These are phyloP conservation scores for Phenganax subtilis DNA, from an alignment of 92 coral and sea anemone genomes.

Conservation along the genomic window DNA sequence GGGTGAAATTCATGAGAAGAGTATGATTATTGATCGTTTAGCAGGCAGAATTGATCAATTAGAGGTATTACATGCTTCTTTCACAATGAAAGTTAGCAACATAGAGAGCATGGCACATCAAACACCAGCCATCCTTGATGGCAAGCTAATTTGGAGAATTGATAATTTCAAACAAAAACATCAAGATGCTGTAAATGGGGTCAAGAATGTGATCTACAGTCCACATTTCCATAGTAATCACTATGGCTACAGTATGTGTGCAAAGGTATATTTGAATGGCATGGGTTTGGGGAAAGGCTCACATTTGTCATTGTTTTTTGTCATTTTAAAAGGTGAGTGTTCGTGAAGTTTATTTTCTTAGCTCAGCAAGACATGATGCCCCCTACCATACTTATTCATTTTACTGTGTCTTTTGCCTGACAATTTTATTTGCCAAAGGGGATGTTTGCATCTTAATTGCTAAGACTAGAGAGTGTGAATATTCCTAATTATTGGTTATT, in stretches of 20 bases:
- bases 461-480: too few relatives aligned
- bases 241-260: slow-evolving; percentile 35
- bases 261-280: slow-evolving; percentile 24
- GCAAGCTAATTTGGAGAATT: neutral
- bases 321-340: slow-evolving; percentile 20
- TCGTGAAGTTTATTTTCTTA: too few relatives aligned
- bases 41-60: neutral
- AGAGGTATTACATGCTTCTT: neutral
- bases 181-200: slow-evolving; percentile 26
- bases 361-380: too few relatives aligned
- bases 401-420: too few relatives aligned
- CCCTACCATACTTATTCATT: too few relatives aligned
- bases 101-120: neutral
- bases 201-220: slow-evolving; percentile 20
- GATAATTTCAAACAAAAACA: slow-evolving; percentile 7
- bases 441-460: too few relatives aligned
- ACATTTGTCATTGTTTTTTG: slow-evolving; percentile 28
- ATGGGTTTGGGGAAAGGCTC: slow-evolving; percentile 30
- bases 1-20: neutral
- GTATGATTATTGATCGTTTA: neutral
- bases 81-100: neutral
- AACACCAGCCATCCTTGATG: neutral
- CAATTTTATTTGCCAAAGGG: too few relatives aligned
- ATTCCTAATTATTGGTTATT: too few relatives aligned
- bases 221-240: slow-evolving; percentile 23